Evolutionary conservation across 2,113 vertebrate species (phyloP), one percentile per base, ranked within the genome.

Genomic region (Phycodurus eques): DNA sequence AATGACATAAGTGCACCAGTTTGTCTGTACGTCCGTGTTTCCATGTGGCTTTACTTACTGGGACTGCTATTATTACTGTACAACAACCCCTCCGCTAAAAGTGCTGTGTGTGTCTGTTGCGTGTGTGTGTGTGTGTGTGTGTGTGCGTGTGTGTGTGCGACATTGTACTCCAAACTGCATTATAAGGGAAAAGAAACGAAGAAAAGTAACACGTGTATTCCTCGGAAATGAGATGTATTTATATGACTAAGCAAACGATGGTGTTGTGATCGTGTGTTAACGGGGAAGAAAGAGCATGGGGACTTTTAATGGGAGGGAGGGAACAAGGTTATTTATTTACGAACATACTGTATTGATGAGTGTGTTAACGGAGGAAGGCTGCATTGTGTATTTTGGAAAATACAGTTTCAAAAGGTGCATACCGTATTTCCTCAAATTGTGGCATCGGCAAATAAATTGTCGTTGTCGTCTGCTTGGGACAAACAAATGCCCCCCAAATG

Each of bases 201-300:
- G 70, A 62, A 46, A 65, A 70, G 46, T 31, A 60, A 53, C 79
- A 74, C 82, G 74, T 87, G 76, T 88, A 81, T 72, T 78, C 15
- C 44, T 73, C 66, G 49, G 56, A 83, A 78, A 87, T 74, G 70
- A 78, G 80, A 79, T 33, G 71, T 86, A 90, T 87, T 87, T 85
- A 89, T 60, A 77, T 80, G 80, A 85, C 14, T 85, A 83, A 81
- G 42, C 51, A 31, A 77, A 83, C 83, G 84, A 86, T 68, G 83
- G 70, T 90, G 82, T 87, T 54, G 86, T 92, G 86, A 76, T 86
- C 39, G 86, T 90, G 75, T 73, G 51, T 86, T 85, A 68, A 82
- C 53, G 27, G 68, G 10, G 81, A 85, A 6, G 39, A 27, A 84
- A 85, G 84, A 68, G 75, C 77, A 82, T 84, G 82, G 80, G 73